Evolutionary conservation across 2,888 invertebrate species (phyloP), one percentile per base, ranked within the genome.

Genomic region (Eristalis arbustorum): DNA sequence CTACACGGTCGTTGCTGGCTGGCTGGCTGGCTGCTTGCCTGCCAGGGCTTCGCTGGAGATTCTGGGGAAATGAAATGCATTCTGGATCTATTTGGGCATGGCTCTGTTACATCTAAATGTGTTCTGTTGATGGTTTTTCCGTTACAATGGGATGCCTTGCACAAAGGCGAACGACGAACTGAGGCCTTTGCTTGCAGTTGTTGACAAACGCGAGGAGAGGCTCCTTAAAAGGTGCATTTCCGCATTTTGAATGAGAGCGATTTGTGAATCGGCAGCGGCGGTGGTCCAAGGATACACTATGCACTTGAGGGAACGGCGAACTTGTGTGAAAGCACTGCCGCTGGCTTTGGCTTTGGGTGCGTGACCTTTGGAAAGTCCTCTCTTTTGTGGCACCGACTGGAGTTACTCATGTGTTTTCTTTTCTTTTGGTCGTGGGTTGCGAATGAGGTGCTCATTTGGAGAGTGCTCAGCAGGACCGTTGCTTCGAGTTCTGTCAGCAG

Each of bases 51-150:
- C 49, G 23, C 49, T 62, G 73, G 63, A 31, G 31, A 64, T 64
- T 81, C 77, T 69, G 74, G 81, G 85, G 80, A 80, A 84, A 76
- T 80, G 80, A 80, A 84, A 76, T 80, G 80, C 57, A 62, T 79
- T 79, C 71, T 61, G 31, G 69, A 59, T 76, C 61, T 77, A 61
- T 77, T 78, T 78, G 73, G 61, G 56, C 73, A 68, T 76, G 71
- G 18, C 64, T n/a, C n/a, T 77, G 85, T 81, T 85, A 66, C 81
- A 74, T 74, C 74, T 81, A 62, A 82, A 69, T 77, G 74, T 74
- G 69, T 78, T 78, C 25, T 56, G 14, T 37, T 84, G 56, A 31
- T 40, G n/a, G 42, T 37, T 57, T n/a, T 49, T 61, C 42, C 71
- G 49, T 25, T 25, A 62, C 73, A 85, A 71, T 69, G 61, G 69